These are phyloP conservation scores for Nasonovia ribisnigri DNA, from an alignment of 2,888 invertebrate genomes.

Conservation along the genomic window DNA sequence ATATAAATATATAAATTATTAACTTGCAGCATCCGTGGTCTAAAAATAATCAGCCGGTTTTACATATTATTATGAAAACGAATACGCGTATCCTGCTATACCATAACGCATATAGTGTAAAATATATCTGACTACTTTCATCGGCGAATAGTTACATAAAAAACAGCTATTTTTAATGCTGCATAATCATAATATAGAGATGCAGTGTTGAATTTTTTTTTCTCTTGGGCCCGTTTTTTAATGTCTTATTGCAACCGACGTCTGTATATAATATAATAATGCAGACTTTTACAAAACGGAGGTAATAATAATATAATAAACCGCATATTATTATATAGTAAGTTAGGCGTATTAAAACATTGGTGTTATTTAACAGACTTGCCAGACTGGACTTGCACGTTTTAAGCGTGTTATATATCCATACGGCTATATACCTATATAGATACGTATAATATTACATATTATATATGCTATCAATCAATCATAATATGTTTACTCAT, in stretches of 20 bases:
- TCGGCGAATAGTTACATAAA: constrained; percentile 36
- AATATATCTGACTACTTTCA: constrained; percentile 49
- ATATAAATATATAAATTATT: constrained; percentile 16
- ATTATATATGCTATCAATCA: constrained; percentile 31
- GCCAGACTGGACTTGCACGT: constrained; percentile 35
- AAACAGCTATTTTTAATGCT: constrained; percentile 25
- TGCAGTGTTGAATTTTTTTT: neutral
- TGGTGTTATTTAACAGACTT: constrained; percentile 40
- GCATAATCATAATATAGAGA: constrained; percentile 30
- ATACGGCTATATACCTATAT: neutral
- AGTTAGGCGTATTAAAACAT: neutral
- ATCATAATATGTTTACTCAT: constrained; percentile 27
- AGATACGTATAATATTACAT: neutral
- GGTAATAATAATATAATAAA: neutral
- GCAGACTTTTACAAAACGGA: neutral
- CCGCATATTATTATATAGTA: neutral
- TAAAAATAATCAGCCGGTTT: constrained; percentile 53
- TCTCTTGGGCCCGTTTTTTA: constrained; percentile 17
- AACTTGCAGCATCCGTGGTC: neutral
- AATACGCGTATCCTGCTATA: neutral
- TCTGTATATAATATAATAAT: neutral
- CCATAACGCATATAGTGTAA: neutral
- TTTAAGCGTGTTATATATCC: neutral
- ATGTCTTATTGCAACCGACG: neutral
- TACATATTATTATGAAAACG: neutral